Percentiles rank a stretch among this genome's conserved stretches.
Conservation (phyloP, 2,888 invertebrate species). For the Schizaphis graminum region DNA sequence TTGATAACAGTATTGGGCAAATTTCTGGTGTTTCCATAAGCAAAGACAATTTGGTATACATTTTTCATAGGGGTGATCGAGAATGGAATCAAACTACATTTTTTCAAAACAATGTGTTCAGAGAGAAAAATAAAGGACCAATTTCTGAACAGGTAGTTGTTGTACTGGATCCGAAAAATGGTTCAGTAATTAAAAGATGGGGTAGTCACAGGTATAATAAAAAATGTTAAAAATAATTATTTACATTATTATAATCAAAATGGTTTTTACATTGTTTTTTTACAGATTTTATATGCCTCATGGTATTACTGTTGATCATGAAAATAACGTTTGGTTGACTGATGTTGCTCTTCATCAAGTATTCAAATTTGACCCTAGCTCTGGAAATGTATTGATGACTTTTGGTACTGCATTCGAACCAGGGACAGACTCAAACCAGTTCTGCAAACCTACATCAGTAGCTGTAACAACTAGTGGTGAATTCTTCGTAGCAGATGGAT, state of each 20-base stretch:
- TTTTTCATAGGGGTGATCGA: slow-evolving; percentile 86
- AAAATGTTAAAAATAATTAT: too few relatives aligned
- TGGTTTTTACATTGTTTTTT: neutral
- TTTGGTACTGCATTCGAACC: slow-evolving; percentile 77
- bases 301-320: slow-evolving; percentile 89
- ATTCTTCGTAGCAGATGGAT: slow-evolving; percentile 96
- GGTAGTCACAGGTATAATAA: slow-evolving; percentile 75
- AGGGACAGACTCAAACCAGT: slow-evolving; percentile 82
- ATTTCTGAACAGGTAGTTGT: slow-evolving; percentile 88
- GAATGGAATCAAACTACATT: slow-evolving; percentile 82
- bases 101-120: slow-evolving; percentile 47
- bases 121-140: slow-evolving; percentile 74
- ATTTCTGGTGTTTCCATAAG: slow-evolving; percentile 89
- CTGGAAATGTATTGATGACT: slow-evolving; percentile 52
- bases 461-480: slow-evolving; percentile 90
- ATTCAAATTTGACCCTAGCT: slow-evolving; percentile 75
- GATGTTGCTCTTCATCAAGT: slow-evolving; percentile 98
- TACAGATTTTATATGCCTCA: slow-evolving; percentile 88
- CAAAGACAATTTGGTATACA: slow-evolving; percentile 81
- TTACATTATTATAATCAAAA: neutral
- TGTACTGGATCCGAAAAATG: slow-evolving; percentile 84
- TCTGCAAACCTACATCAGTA: slow-evolving; percentile 96
- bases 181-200: slow-evolving; percentile 84
- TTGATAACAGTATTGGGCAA: slow-evolving; percentile 77
- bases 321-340: slow-evolving; percentile 93